Conservation (phyloP, 2,888 invertebrate genomes). For the Alentia gelatinosa region DNA sequence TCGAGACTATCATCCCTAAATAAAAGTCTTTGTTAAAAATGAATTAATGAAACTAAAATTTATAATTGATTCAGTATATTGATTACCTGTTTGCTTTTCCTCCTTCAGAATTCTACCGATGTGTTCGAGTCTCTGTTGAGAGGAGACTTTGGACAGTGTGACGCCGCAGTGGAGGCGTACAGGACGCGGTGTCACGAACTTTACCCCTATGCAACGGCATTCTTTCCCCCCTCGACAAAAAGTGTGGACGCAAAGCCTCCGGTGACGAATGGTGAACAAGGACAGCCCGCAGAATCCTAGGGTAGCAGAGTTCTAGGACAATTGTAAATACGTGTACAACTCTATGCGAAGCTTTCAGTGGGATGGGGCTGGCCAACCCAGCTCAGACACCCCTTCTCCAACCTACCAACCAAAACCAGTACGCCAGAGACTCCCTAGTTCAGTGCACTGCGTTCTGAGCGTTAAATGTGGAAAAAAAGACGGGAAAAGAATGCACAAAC, state of each 20-base stretch:
- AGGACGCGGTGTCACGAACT: slow-evolving; percentile 87
- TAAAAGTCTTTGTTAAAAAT: too few relatives aligned
- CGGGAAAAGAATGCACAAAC: too few relatives aligned
- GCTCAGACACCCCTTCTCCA: background rate
- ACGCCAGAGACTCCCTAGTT: background rate
- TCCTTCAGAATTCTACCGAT: slow-evolving; percentile 89
- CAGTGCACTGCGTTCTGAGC: too few relatives aligned
- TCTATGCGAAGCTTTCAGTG: slow-evolving; percentile 31
- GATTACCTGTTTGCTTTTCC: slow-evolving; percentile 24
- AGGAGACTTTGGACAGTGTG: slow-evolving; percentile 89
- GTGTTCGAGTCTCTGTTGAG: slow-evolving; percentile 89
- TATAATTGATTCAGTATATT: background rate
- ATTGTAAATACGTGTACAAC: slow-evolving; percentile 33
- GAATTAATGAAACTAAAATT: too few relatives aligned
- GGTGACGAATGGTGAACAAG: slow-evolving; percentile 42
- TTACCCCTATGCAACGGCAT: slow-evolving; percentile 88
- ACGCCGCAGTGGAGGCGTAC: slow-evolving; percentile 86
- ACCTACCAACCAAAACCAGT: background rate
- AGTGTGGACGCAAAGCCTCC: slow-evolving; percentile 13
- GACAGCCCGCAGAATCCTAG: slow-evolving; percentile 25
- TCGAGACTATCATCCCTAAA: too few relatives aligned
- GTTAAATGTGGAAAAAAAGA: too few relatives aligned
- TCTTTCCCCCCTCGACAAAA: slow-evolving; percentile 62
- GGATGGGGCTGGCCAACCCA: background rate
- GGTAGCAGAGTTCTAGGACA: slow-evolving; percentile 43